phyloP scores from a whole-genome alignment of 2,797 vertebrate genomes.

The Helarctos malayanus region DNA sequence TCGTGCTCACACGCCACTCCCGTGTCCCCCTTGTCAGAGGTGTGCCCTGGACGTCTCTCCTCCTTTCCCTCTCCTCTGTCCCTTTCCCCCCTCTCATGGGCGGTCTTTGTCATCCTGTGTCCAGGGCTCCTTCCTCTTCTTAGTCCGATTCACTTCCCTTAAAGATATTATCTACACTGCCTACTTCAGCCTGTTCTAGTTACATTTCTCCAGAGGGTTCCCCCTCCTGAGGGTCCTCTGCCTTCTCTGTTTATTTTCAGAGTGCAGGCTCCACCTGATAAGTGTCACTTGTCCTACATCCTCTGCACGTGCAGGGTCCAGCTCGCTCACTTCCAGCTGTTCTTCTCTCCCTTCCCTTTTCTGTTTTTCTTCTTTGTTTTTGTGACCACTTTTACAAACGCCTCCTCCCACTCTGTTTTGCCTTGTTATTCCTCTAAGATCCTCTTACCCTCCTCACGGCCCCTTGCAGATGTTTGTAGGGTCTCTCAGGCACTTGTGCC shows the following conservation, averaged over 20 bases:
- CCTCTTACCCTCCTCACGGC: not conserved
- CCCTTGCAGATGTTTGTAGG: not conserved
- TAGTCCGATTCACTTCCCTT: slow-evolving; percentile 40
- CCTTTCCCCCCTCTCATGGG: not conserved
- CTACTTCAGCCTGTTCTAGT: slow-evolving; percentile 13
- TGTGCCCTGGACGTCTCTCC: not conserved
- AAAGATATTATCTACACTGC: slow-evolving; percentile 35
- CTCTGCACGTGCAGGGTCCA: not conserved
- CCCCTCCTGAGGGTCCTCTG: not conserved
- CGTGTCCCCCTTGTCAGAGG: not conserved
- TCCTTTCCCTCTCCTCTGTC: not conserved
- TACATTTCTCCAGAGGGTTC: not conserved
- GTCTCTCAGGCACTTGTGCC: not conserved
- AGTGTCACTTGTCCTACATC: not conserved
- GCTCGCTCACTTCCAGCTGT: slow-evolving; percentile 55
- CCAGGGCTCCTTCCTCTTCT: not conserved
- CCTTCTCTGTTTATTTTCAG: slow-evolving; percentile 3
- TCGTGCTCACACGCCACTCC: not conserved
- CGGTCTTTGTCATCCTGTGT: not conserved
- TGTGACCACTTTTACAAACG: not conserved
- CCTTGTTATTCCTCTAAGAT: not conserved
- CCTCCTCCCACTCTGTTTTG: not conserved
- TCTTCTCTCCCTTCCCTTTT: slow-evolving; percentile 10
- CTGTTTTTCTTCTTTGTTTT: slow-evolving; percentile 54
- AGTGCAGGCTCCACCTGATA: not conserved